Evolutionary conservation across 2,113 vertebrate genomes (phyloP).

Genomic region (Ailuropoda melanoleuca): DNA sequence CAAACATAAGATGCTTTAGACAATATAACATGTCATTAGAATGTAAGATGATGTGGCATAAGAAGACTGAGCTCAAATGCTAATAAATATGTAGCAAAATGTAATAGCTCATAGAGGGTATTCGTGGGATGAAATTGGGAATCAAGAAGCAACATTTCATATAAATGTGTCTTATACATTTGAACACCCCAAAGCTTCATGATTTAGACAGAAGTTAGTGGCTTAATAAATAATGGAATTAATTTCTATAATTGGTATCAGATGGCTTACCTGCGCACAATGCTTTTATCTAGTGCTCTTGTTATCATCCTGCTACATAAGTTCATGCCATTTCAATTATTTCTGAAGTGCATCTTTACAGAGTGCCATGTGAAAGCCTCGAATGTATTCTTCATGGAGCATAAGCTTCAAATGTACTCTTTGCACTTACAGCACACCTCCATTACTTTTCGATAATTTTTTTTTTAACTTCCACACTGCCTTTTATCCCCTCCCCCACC

Average conservation of each 20-base stretch:
- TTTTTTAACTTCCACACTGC: not conserved
- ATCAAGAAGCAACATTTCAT: not conserved
- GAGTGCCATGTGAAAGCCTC: not conserved
- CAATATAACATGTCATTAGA: not conserved
- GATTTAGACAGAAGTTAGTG: not conserved
- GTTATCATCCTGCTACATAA: not conserved
- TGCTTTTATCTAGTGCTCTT: not conserved
- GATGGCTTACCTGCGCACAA: not conserved
- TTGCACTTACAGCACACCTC: not conserved
- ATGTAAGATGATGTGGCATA: not conserved
- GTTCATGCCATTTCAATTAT: not conserved
- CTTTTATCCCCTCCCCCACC: not conserved
- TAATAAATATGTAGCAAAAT: slow-evolving; percentile 44
- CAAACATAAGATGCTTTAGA: not conserved
- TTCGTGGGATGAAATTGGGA: not conserved
- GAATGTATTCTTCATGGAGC: not conserved
- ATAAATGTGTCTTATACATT: not conserved
- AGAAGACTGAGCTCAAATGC: not conserved
- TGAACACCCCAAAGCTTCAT: not conserved
- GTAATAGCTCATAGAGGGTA: not conserved
- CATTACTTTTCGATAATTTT: not conserved
- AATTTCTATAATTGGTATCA: not conserved
- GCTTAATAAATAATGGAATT: slow-evolving; percentile 41
- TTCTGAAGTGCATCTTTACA: not conserved
- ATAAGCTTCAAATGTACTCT: not conserved